Conservation (phyloP, 35 echinoderm and acorn worm genomes). For the Amphiura filiformis region DNA sequence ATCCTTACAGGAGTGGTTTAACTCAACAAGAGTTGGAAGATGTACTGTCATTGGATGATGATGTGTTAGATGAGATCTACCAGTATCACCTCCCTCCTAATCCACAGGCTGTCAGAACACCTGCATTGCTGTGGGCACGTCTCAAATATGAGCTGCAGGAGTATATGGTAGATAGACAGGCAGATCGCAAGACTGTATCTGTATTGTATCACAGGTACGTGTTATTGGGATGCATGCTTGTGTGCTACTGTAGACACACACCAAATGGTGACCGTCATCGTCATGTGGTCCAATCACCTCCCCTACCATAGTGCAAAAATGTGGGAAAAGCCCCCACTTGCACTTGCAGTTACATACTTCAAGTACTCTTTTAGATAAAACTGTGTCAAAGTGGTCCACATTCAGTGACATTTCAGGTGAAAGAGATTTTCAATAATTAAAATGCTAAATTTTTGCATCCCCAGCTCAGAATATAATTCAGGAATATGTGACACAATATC, state of each 20-base stretch:
- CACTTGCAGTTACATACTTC: too few species aligned
- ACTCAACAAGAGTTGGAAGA: constrained; percentile 72
- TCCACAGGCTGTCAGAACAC: constrained; percentile 55
- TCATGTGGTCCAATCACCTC: background rate
- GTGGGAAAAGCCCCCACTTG: too few species aligned
- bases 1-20: constrained; percentile 70
- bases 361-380: too few species aligned
- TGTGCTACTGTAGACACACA: background rate
- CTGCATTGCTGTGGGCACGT: constrained; percentile 75
- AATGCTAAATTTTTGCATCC: too few species aligned
- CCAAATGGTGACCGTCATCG: background rate
- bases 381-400: too few species aligned
- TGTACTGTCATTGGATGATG: constrained; percentile 86
- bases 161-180: constrained; percentile 85
- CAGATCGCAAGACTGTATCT: constrained; percentile 87
- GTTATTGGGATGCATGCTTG: background rate
- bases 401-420: too few species aligned
- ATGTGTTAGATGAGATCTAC: constrained; percentile 92
- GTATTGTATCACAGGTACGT: constrained; percentile 92
- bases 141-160: constrained; percentile 90
- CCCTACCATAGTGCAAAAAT: too few species aligned
- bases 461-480: too few species aligned
- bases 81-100: constrained; percentile 88
- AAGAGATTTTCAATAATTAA: too few species aligned
- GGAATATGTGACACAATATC: too few species aligned